A percentile compares a stretch with the other conserved stretches of the same genome.
Conservation (phyloP, 2,888 invertebrate species). For the Frankliniella fusca region DNA sequence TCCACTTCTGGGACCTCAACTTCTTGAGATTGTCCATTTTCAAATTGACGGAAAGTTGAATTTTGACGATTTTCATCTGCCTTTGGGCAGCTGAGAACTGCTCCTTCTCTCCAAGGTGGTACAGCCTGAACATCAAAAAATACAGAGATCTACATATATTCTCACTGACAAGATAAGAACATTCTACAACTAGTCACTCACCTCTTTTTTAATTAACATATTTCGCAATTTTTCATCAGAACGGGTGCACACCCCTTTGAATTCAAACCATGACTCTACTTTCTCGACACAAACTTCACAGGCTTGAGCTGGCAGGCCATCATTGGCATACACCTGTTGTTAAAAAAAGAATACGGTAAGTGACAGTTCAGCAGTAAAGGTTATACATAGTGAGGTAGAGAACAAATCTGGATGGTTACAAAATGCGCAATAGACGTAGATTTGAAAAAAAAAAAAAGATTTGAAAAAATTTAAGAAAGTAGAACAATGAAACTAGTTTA, state of each 20-base stretch:
- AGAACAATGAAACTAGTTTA: no score
- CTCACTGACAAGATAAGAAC: no score
- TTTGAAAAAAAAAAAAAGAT: neutral
- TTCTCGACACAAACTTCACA: conserved; percentile 64
- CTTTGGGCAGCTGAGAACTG: neutral
- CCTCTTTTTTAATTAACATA: conserved; percentile 29
- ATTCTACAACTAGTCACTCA: neutral
- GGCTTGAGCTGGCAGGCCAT: conserved; percentile 56
- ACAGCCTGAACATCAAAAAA: neutral
- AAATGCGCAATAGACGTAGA: neutral
- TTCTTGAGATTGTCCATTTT: conserved; percentile 3
- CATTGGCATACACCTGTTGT: conserved; percentile 51
- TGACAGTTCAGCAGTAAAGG: no score
- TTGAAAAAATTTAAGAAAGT: no score
- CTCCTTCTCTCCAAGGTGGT: neutral
- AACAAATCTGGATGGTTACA: neutral
- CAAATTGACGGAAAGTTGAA: neutral
- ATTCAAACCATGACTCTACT: conserved; percentile 61
- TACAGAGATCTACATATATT: no score
- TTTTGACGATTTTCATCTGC: neutral
- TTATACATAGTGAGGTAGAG: no score
- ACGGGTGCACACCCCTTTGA: conserved; percentile 54
- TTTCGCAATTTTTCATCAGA: conserved; percentile 52
- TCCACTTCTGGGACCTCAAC: conserved; percentile 1
- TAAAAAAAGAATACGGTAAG: conserved; percentile 27